Evolutionary conservation across 2,888 invertebrate species (phyloP).

Genomic region (Cerastoderma edule): DNA sequence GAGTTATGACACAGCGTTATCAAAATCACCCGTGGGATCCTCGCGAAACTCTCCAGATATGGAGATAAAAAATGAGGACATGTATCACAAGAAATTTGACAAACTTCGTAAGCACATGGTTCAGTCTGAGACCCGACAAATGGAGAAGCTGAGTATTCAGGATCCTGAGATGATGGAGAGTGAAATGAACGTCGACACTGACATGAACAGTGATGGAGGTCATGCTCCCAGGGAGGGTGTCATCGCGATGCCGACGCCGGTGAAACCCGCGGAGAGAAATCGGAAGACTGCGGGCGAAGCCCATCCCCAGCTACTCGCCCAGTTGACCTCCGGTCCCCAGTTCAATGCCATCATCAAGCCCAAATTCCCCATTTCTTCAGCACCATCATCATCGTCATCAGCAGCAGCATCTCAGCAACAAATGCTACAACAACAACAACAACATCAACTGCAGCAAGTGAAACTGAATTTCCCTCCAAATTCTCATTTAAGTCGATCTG

Average conservation of each 20-base stretch:
- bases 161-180: constrained; percentile 47
- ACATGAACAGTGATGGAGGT: constrained; percentile 13
- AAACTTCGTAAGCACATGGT: constrained; percentile 71
- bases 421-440: constrained; percentile 2
- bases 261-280: neutral
- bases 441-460: constrained; percentile 17
- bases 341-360: constrained; percentile 37
- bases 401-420: neutral
- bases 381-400: neutral
- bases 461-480: constrained; percentile 5
- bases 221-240: too few species aligned
- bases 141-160: constrained; percentile 50
- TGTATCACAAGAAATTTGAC: constrained; percentile 79
- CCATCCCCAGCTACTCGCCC: constrained; percentile 79
- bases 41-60: constrained; percentile 44
- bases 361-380: neutral
- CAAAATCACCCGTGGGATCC: constrained; percentile 32
- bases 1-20: neutral
- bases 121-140: constrained; percentile 34
- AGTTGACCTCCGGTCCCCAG: constrained; percentile 69
- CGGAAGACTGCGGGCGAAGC: constrained; percentile 74
- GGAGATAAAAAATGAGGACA: constrained; percentile 46
- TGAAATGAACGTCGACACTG: constrained; percentile 28
- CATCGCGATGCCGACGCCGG: constrained; percentile 9
- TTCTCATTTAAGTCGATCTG: neutral